phyloP scores from a whole-genome alignment of 2,888 invertebrate genomes.

The Acanthosoma haemorrhoidale region DNA sequence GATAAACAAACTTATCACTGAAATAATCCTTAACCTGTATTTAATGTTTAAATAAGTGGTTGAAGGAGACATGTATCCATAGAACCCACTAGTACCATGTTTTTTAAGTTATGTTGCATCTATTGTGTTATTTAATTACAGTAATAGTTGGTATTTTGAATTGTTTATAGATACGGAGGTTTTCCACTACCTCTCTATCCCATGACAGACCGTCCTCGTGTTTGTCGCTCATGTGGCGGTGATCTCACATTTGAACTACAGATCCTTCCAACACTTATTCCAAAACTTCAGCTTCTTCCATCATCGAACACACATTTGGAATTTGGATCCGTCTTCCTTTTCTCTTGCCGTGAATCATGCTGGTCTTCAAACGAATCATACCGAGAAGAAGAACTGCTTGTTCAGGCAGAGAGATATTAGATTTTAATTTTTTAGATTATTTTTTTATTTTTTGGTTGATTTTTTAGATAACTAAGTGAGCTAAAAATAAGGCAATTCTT shows the following conservation, averaged over 20 bases:
- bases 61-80: no score
- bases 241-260: slow-evolving; percentile 75
- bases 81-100: no score
- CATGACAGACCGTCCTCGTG: slow-evolving; percentile 51
- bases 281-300: slow-evolving; percentile 55
- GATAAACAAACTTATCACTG: no score
- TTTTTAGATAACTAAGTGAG: no score
- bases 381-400: slow-evolving; percentile 52
- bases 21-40: no score
- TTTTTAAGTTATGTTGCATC: no score
- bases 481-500: no score
- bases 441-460: no score
- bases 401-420: slow-evolving; percentile 61
- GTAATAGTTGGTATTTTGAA: no score
- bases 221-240: slow-evolving; percentile 65
- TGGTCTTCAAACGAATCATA: slow-evolving; percentile 67
- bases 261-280: slow-evolving; percentile 72
- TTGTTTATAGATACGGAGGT: slow-evolving; percentile 58
- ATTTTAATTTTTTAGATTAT: no score
- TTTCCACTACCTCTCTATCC: slow-evolving; percentile 66
- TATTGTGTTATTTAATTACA: no score
- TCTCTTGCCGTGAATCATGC: slow-evolving; percentile 77
- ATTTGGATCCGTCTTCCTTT: slow-evolving; percentile 80
- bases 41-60: no score
- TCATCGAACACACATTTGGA: slow-evolving; percentile 55